Evolutionary conservation across 2,797 vertebrate species (phyloP), one percentile per base, ranked within the genome.

Genomic region (Champsocephalus gunnari): DNA sequence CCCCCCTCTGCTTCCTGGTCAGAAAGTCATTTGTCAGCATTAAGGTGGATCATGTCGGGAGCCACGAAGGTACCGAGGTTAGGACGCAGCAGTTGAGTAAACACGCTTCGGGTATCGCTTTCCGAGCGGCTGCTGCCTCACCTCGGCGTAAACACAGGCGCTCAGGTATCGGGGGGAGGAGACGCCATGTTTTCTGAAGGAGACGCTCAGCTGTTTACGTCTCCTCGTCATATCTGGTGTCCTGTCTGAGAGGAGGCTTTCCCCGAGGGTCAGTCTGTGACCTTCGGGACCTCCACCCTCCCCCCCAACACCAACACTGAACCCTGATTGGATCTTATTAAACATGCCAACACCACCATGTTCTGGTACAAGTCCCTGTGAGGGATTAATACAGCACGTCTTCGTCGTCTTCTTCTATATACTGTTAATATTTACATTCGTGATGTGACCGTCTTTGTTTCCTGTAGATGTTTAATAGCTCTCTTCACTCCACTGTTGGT

Each of bases 21-120:
- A 90, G 67, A 91, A 88, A 89, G 91, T 93, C 92, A 95, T 96
- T 94, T 95, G 93, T 96, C 94, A 94, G 94, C 82, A 94, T 95
- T 95, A 95, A 91, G 90, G 90, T 87, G 94, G 94, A 94, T 94
- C 93, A 93, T 93, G 92, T 93, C 84, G 73, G 90, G 88, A 92
- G 85, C 89, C 89, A 88, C 79, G 65, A 80, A 89, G 92, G 88
- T 94, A 93, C 90, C 77, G 76, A 90, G 91, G 92, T 94, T 94
- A 93, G 89, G 86, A 77, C 88, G 69, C 86, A 93, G 89, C 94
- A 95, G 94, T 95, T 96, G 94, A 87, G 92, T 94, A 95, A 96
- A 96, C 94, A 95, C 68, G 69, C 83, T 34, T 65, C 0, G 77
- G 66, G 67, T 94, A 95, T 95, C 92, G 6, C 82, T 93, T 95